phyloP scores from a whole-genome alignment of 2,888 invertebrate genomes.

The Acanthoscelides obtectus region DNA sequence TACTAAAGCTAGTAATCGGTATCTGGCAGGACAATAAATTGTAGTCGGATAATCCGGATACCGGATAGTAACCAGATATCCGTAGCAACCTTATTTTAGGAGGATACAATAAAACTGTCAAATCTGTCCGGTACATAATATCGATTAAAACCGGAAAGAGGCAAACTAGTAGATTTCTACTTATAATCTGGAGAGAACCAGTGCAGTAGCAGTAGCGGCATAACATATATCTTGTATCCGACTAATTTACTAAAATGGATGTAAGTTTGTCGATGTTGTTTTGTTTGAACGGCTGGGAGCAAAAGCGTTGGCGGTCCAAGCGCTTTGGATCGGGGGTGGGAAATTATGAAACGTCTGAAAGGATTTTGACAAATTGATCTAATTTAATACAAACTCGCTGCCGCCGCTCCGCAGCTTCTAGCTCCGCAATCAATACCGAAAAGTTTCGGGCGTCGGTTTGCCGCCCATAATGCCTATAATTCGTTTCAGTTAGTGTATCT shows the following conservation, averaged over 20 bases:
- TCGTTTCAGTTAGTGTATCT: background rate
- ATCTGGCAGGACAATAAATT: too few relatives aligned
- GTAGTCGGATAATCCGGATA: too few relatives aligned
- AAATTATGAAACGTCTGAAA: conserved; percentile 35
- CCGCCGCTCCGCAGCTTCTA: conserved; percentile 8
- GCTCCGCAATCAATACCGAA: conserved; percentile 25
- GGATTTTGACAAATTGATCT: conserved; percentile 39
- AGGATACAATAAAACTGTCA: too few relatives aligned
- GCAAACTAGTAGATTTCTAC: background rate
- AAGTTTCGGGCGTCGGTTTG: background rate
- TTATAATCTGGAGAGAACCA: background rate
- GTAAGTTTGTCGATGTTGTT: background rate
- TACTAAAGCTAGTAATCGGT: too few relatives aligned
- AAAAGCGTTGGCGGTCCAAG: background rate
- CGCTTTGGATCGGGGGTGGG: conserved; percentile 14
- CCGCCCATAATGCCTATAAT: background rate
- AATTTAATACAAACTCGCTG: conserved; percentile 31
- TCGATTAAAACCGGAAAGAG: background rate
- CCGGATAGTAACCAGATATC: too few relatives aligned
- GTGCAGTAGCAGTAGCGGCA: background rate
- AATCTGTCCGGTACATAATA: background rate
- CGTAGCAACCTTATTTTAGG: too few relatives aligned
- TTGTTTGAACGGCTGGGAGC: background rate
- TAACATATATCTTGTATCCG: background rate
- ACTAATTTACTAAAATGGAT: conserved; percentile 1